Evolutionary conservation across 2,888 invertebrate genomes (phyloP).

Genomic region (Drosophila infuscata): DNA sequence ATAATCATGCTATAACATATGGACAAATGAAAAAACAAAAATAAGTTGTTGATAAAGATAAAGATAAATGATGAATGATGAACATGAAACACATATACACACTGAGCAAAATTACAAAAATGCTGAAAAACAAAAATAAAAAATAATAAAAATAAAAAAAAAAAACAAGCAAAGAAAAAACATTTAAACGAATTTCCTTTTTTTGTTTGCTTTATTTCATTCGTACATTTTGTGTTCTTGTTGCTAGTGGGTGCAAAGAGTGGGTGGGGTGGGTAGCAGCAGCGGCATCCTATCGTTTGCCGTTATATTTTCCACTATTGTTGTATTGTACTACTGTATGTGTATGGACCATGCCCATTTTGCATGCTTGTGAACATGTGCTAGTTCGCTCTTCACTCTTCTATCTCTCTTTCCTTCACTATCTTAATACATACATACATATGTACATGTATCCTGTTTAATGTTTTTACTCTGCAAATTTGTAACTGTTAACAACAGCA

Average conservation of each 20-base stretch:
- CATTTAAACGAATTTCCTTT: slow-evolving; percentile 47
- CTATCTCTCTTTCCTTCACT: slow-evolving; percentile 24
- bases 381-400: slow-evolving; percentile 30
- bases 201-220: slow-evolving; percentile 46
- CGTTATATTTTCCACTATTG: slow-evolving; percentile 14
- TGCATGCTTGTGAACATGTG: slow-evolving; percentile 52
- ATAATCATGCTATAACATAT: slow-evolving; percentile 37
- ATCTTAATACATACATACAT: slow-evolving; percentile 16
- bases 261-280: not conserved
- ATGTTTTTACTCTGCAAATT: slow-evolving; percentile 13
- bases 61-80: slow-evolving; percentile 24
- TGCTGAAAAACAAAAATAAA: slow-evolving; percentile 69
- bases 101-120: slow-evolving; percentile 64
- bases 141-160: slow-evolving; percentile 60
- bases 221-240: slow-evolving; percentile 50
- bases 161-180: slow-evolving; percentile 46
- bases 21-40: slow-evolving; percentile 22
- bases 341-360: slow-evolving; percentile 31
- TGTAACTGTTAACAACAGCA: slow-evolving; percentile 21
- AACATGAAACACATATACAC: slow-evolving; percentile 35
- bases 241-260: slow-evolving; percentile 36
- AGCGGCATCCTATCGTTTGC: not conserved
- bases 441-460: slow-evolving; percentile 19
- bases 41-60: slow-evolving; percentile 51
- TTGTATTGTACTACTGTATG: slow-evolving; percentile 19